Conservation (phyloP, 2,888 invertebrate species). For the Nomada hirtipes region DNA sequence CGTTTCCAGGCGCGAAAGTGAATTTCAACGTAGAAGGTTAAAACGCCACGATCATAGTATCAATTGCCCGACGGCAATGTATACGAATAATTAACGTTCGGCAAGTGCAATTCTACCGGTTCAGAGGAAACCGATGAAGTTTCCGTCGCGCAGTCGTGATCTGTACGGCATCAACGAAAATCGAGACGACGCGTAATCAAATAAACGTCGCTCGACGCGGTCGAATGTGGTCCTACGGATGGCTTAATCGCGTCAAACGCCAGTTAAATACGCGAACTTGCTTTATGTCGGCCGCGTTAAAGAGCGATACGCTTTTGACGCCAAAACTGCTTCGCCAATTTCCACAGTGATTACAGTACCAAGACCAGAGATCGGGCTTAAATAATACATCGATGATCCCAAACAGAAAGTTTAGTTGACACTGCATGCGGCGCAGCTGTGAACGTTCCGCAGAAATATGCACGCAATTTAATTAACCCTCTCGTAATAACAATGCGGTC, state of each 20-base stretch:
- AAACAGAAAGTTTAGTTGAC: background rate
- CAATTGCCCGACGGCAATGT: constrained; percentile 76
- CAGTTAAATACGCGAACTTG: constrained; percentile 35
- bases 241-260: constrained; percentile 51
- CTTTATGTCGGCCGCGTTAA: constrained; percentile 34
- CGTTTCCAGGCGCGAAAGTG: too few relatives aligned
- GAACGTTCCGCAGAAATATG: background rate
- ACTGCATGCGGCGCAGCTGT: background rate
- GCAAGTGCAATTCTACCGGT: constrained; percentile 16
- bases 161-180: constrained; percentile 22
- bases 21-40: background rate
- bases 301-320: constrained; percentile 42
- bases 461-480: background rate
- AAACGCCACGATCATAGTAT: constrained; percentile 16
- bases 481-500: background rate
- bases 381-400: constrained; percentile 31
- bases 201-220: constrained; percentile 38
- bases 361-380: constrained; percentile 29
- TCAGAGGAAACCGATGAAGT: constrained; percentile 8
- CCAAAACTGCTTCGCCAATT: constrained; percentile 41
- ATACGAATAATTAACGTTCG: constrained; percentile 68
- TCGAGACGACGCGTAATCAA: constrained; percentile 44
- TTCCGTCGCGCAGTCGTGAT: constrained; percentile 14
- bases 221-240: constrained; percentile 49
- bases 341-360: constrained; percentile 39